A percentile compares a stretch with the other conserved stretches of the same genome.
Conservation (phyloP, 2,888 invertebrate species). For the Cylloceria caligata region DNA sequence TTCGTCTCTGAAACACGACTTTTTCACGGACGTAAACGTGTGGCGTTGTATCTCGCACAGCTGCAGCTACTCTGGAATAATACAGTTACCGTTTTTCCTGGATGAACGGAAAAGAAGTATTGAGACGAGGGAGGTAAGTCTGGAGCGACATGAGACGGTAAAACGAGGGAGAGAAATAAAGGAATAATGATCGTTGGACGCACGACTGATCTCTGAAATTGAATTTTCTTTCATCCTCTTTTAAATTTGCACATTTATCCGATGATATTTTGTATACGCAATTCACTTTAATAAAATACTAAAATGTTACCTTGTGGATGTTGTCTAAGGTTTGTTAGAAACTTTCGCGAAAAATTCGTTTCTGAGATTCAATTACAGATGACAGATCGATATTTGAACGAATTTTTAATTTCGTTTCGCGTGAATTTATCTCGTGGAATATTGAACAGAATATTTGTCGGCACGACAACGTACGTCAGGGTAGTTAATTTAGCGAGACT, state of each 20-base stretch:
- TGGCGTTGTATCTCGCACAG: background rate
- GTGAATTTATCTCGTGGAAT: too few species aligned
- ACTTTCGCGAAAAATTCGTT: background rate
- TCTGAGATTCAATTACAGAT: background rate
- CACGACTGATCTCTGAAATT: constrained; percentile 57
- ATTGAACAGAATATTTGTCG: too few species aligned
- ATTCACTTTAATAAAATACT: background rate
- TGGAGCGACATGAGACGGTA: constrained; percentile 13
- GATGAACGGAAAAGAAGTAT: constrained; percentile 1
- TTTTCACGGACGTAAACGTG: background rate
- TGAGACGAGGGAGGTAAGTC: constrained; percentile 7
- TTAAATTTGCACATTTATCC: background rate
- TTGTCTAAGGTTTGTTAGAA: background rate
- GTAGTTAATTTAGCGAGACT: too few species aligned
- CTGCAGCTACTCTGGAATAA: constrained; percentile 33
- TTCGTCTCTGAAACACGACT: background rate
- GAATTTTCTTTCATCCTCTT: constrained; percentile 35
- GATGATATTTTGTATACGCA: background rate
- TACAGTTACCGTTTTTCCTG: constrained; percentile 25
- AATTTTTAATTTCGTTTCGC: too few species aligned
- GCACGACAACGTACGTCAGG: too few species aligned
- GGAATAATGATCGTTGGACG: constrained; percentile 49
- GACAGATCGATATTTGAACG: too few species aligned
- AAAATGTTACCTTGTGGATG: background rate
- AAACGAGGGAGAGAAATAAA: constrained; percentile 24